A percentile compares a stretch with the other conserved stretches of the same genome.
Evolutionary conservation across 1,140 invertebrate species (phyloP).

Genomic region (Drosophila pandora): DNA sequence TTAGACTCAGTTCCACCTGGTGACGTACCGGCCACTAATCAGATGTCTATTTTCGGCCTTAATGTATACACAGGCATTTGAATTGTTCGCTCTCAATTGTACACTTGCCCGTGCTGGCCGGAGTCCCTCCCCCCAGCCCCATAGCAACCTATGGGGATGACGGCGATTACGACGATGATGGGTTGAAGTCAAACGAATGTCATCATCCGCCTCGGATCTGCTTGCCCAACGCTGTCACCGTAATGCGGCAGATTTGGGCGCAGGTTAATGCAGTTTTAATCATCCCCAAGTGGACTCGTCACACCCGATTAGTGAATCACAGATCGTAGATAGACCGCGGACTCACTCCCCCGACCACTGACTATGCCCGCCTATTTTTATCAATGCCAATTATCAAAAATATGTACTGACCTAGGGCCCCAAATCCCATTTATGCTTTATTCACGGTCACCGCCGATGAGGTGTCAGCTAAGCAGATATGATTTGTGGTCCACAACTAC

Average conservation of each 20-base stretch:
- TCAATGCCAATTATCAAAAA: conserved; percentile 61
- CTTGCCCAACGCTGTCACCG: conserved; percentile 53
- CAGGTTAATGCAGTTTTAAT: conserved; percentile 62
- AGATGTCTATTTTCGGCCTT: conserved; percentile 70
- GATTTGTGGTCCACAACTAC: conserved; percentile 45
- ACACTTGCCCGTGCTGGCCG: conserved; percentile 35
- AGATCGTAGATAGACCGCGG: conserved; percentile 10
- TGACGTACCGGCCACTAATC: conserved; percentile 77
- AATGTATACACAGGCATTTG: conserved; percentile 65
- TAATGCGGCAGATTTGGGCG: conserved; percentile 53
- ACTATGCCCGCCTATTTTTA: conserved; percentile 45
- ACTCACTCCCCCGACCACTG: conserved; percentile 9
- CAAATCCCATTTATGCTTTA: conserved; percentile 41
- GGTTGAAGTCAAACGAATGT: conserved; percentile 46
- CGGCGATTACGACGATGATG: conserved; percentile 27
- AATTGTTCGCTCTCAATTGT: conserved; percentile 71
- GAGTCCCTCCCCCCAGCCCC: conserved; percentile 1
- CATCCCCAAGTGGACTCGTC: conserved; percentile 60
- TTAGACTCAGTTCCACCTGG: conserved; percentile 58
- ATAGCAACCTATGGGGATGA: conserved; percentile 5
- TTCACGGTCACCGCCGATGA: conserved; percentile 57
- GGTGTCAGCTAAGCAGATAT: conserved; percentile 26
- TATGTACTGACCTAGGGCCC: conserved; percentile 38
- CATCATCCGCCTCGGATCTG: conserved; percentile 10
- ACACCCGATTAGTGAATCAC: conserved; percentile 69